phyloP scores from a whole-genome alignment of 2,888 invertebrate species.

The Cabera pusaria region DNA sequence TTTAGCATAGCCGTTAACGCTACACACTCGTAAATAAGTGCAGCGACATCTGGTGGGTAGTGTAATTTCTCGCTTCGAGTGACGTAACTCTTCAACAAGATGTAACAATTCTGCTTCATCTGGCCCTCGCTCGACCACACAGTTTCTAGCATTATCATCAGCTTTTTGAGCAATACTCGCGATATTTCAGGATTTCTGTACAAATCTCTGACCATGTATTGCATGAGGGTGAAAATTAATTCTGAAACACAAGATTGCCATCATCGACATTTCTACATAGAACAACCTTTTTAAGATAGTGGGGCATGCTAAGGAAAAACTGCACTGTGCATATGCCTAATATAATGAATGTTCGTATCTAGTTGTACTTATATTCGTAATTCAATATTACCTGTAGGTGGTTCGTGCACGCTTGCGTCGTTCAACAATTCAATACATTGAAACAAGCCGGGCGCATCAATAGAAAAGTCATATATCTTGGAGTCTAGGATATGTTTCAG shows the following conservation, averaged over 20 bases:
- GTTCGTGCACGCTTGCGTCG: constrained; percentile 44
- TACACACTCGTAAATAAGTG: constrained; percentile 67
- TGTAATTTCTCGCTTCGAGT: constrained; percentile 58
- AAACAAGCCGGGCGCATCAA: constrained; percentile 56
- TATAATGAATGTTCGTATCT: no score
- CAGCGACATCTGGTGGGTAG: constrained; percentile 65
- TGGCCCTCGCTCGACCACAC: constrained; percentile 53
- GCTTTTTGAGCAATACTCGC: constrained; percentile 51
- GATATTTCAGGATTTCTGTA: constrained; percentile 64
- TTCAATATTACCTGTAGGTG: constrained; percentile 55
- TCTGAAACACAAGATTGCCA: constrained; percentile 49
- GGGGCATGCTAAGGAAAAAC: no score
- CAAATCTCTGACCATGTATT: constrained; percentile 62
- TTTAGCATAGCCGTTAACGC: constrained; percentile 57
- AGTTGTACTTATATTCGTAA: no score
- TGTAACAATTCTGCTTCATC: constrained; percentile 65
- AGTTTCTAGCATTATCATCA: constrained; percentile 55
- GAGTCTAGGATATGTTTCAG: constrained; percentile 60
- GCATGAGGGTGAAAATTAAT: constrained; percentile 60
- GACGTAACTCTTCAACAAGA: constrained; percentile 70
- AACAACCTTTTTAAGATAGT: no score
- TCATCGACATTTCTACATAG: no score
- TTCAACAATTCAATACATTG: constrained; percentile 56
- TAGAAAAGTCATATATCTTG: constrained; percentile 56
- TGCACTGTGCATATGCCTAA: no score